phyloP scores from a whole-genome alignment of 2,797 vertebrate species.

The Adrianichthys oophorus region DNA sequence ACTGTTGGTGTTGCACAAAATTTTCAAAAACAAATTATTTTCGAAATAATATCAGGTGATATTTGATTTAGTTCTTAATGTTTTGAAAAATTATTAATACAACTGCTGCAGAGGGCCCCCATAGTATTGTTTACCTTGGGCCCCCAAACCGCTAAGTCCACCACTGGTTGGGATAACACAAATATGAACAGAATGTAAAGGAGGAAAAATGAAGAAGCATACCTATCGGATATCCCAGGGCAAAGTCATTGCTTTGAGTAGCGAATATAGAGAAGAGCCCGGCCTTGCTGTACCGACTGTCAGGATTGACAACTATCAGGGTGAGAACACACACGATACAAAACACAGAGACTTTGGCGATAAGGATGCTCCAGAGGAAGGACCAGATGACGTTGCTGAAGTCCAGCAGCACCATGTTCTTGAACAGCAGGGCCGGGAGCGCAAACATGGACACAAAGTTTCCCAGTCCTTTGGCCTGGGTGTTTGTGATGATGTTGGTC shows the following conservation, averaged over 20 bases:
- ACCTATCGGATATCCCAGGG: conserved; percentile 97
- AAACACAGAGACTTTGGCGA: conserved; percentile 93
- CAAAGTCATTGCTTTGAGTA: conserved; percentile 99
- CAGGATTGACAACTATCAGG: conserved; percentile 85
- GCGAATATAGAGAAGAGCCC: conserved; percentile 97
- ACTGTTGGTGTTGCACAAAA: too few relatives aligned
- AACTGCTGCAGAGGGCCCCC: too few relatives aligned
- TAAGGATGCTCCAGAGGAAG: conserved; percentile 92
- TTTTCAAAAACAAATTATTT: too few relatives aligned
- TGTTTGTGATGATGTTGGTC: conserved; percentile 87
- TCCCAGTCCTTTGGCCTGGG: conserved; percentile 94
- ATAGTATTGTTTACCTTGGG: too few relatives aligned
- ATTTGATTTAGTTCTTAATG: too few relatives aligned
- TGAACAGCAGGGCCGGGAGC: conserved; percentile 93
- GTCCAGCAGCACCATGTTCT: conserved; percentile 97
- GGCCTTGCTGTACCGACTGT: conserved; percentile 90
- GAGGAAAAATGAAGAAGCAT: conserved; percentile 51
- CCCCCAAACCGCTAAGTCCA: too few relatives aligned
- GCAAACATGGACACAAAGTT: conserved; percentile 98
- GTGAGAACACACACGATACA: conserved; percentile 88
- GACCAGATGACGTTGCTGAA: conserved; percentile 94
- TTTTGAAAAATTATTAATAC: too few relatives aligned
- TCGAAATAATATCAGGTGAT: too few relatives aligned
- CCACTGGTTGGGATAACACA: not conserved
- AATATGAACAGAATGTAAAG: not conserved